These are phyloP conservation scores for Sebastes wilsoni DNA, from an alignment of 2,797 vertebrate genomes.

Conservation along the genomic window DNA sequence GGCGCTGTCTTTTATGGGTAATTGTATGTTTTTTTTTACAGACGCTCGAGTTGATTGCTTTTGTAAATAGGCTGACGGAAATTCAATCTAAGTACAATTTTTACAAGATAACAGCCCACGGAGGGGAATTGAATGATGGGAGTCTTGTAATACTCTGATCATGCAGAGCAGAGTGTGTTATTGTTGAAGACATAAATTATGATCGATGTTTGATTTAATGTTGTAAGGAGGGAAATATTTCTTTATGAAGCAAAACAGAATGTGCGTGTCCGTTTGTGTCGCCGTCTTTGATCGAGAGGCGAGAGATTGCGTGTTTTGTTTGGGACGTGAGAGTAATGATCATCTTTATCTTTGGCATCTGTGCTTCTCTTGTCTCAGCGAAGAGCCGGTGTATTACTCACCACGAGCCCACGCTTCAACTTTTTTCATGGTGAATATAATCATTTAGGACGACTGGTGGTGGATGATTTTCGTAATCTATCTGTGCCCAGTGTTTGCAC, in stretches of 20 bases:
- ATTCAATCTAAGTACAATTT: conserved; percentile 47
- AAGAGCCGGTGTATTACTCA: conserved; percentile 40
- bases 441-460: not conserved
- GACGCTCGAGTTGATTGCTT: conserved; percentile 60
- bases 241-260: not conserved
- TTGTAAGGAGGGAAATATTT: not conserved
- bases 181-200: conserved; percentile 31
- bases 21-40: conserved; percentile 35
- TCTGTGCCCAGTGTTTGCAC: not conserved
- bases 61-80: conserved; percentile 49
- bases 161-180: conserved; percentile 26
- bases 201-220: not conserved
- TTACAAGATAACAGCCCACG: conserved; percentile 37
- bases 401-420: conserved; percentile 6
- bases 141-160: conserved; percentile 40
- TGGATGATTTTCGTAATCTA: not conserved
- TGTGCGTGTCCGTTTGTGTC: not conserved
- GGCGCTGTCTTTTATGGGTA: conserved; percentile 50
- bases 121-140: conserved; percentile 47
- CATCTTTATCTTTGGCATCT: conserved; percentile 13
- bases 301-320: not conserved
- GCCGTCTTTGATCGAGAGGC: conserved; percentile 6
- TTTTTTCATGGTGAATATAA: not conserved
- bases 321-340: conserved; percentile 7
- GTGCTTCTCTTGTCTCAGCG: conserved; percentile 14